Evolutionary conservation across 2,113 vertebrate species (phyloP), one percentile per base, ranked within the genome.

Genomic region (Danionella cerebrum): DNA sequence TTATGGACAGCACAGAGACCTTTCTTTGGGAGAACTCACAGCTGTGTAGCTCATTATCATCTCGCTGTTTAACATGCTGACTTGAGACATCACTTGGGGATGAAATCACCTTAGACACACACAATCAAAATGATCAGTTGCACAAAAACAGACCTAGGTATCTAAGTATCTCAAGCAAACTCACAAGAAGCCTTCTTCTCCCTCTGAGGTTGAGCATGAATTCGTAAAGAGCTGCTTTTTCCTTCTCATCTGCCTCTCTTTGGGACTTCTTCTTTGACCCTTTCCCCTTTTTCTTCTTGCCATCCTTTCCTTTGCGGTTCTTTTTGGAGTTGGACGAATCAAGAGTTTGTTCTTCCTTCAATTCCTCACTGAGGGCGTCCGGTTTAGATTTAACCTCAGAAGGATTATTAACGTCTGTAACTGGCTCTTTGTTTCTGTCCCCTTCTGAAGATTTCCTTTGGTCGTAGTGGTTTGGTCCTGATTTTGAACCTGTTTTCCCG

Each of bases 261-360:
- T 79, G 82, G 1, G 83, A 83, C 52, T 88, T 89, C 60, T 78
- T 86, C 18, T 84, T 84, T 69, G 76, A 75, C 67, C 83, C 82
- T 69, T 86, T 87, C 1, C 83, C 78, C 67, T 85, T 90, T 65
- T 85, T 88, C 19, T 74, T 72, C 24, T 74, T 78, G 31, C 81
- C 84, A 41, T 88, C 87, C 11, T 84, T 88, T 7, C 85, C 83
- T 79, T 87, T 89, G 4, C 80, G 80, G 67, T 85, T 89, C 50
- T 83, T 85, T 77, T 79, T 80, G 3, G 81, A 60, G 53, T 53
- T 66, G 10, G 59, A 50, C 3, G 63, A 60, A 1, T 66, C 73
- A 51, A 71, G 74, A 29, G 13, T 72, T 12, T 75, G 74, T 8
- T 33, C 10, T 70, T 60, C 58, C 39, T 71, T 55, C 14, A 22